These are phyloP conservation scores for Orthosia gracilis DNA, from an alignment of 2,888 invertebrate genomes.

Conservation along the genomic window DNA sequence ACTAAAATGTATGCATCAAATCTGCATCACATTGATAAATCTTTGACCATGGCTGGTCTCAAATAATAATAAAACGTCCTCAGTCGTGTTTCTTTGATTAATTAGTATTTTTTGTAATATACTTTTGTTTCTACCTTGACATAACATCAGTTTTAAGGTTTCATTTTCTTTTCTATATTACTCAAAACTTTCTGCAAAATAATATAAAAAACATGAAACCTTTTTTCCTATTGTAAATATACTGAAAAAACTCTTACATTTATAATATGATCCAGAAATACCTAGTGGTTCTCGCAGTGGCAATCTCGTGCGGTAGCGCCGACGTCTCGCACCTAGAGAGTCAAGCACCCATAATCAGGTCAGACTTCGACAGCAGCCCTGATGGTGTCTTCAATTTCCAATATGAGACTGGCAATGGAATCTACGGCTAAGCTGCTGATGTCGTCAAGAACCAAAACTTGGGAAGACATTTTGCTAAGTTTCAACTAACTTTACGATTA, in stretches of 20 bases:
- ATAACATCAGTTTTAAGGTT: background rate
- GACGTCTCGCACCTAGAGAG: slow-evolving; percentile 67
- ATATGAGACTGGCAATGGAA: slow-evolving; percentile 92
- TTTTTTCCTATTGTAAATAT: background rate
- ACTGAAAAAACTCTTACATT: background rate
- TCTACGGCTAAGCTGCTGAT: slow-evolving; percentile 86
- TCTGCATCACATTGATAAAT: slow-evolving; percentile 55
- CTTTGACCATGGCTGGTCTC: slow-evolving; percentile 58
- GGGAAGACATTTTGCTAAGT: slow-evolving; percentile 71
- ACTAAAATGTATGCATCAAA: slow-evolving; percentile 36
- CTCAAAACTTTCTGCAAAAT: background rate
- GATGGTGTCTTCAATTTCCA: slow-evolving; percentile 88
- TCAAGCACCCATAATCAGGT: slow-evolving; percentile 82
- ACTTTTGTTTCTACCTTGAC: background rate
- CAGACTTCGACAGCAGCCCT: slow-evolving; percentile 82
- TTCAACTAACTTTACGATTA: background rate
- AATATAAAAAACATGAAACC: background rate
- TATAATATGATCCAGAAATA: slow-evolving; percentile 74
- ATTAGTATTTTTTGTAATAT: background rate
- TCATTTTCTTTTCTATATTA: background rate
- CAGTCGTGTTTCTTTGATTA: background rate
- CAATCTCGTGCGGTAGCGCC: slow-evolving; percentile 78
- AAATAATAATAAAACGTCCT: slow-evolving; percentile 64
- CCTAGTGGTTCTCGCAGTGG: slow-evolving; percentile 76
- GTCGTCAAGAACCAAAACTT: slow-evolving; percentile 73